phyloP scores from a whole-genome alignment of 2,113 vertebrate genomes.

The Ceuthmochares aereus region DNA sequence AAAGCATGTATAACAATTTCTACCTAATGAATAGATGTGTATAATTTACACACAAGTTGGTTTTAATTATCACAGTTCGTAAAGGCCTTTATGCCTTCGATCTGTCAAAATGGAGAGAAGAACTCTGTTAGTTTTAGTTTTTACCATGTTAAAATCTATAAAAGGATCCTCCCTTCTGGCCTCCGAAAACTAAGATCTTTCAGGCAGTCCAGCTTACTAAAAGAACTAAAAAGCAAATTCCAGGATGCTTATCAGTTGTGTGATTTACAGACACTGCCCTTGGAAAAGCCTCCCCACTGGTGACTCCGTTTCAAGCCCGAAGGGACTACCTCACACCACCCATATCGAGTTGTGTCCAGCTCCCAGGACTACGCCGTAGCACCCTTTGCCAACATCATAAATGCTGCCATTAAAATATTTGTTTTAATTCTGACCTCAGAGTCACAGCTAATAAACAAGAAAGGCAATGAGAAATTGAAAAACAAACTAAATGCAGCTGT shows the following conservation, averaged over 20 bases:
- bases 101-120: not conserved
- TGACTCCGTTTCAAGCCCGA: not conserved
- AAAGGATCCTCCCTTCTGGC: not conserved
- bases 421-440: slow-evolving; percentile 79
- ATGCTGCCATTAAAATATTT: slow-evolving; percentile 79
- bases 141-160: not conserved
- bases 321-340: slow-evolving; percentile 49
- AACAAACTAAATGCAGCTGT: slow-evolving; percentile 75
- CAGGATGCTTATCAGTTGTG: slow-evolving; percentile 33
- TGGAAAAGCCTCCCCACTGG: not conserved
- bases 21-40: not conserved
- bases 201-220: not conserved
- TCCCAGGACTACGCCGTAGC: not conserved
- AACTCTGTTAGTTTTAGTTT: not conserved
- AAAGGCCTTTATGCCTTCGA: slow-evolving; percentile 6
- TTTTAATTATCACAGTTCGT: slow-evolving; percentile 59
- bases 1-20: not conserved
- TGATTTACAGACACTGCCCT: slow-evolving; percentile 34
- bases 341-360: slow-evolving; percentile 25
- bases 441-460: slow-evolving; percentile 83
- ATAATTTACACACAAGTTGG: slow-evolving; percentile 14
- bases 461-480: slow-evolving; percentile 71
- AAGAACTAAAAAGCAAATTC: slow-evolving; percentile 7
- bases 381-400: slow-evolving; percentile 67
- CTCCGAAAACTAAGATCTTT: not conserved